Conservation (phyloP, 1,140 invertebrate species). For the Manduca sexta region DNA sequence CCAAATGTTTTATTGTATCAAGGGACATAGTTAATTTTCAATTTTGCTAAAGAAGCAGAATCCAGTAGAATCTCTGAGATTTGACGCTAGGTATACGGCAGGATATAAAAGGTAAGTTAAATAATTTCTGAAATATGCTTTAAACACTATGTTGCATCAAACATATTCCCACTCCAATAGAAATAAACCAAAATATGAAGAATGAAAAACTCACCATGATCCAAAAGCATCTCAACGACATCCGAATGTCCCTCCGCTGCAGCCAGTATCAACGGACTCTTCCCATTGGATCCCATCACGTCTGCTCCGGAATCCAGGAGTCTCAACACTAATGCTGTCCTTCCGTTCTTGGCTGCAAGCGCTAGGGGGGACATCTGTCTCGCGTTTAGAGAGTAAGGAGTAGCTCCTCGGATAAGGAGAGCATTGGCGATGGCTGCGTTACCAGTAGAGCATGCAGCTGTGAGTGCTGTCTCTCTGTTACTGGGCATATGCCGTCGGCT, state of each 20-base stretch:
- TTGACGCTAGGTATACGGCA: too few species aligned
- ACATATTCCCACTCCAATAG: not conserved
- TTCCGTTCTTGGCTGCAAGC: conserved; percentile 89
- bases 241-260: conserved; percentile 93
- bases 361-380: conserved; percentile 87
- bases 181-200: too few species aligned
- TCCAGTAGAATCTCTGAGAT: too few species aligned
- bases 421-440: conserved; percentile 82
- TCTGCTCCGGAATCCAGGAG: conserved; percentile 80
- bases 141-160: not conserved
- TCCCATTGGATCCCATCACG: conserved; percentile 74
- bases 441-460: conserved; percentile 88
- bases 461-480: conserved; percentile 92
- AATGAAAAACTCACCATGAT: conserved; percentile 77
- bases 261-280: conserved; percentile 88
- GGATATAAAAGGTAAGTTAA: too few species aligned
- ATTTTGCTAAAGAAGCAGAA: too few species aligned
- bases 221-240: conserved; percentile 89
- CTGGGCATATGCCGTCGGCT: conserved; percentile 68
- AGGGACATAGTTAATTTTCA: too few species aligned
- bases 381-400: conserved; percentile 81
- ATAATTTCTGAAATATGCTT: too few species aligned
- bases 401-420: conserved; percentile 87
- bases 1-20: too few species aligned
- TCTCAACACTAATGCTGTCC: conserved; percentile 87